Base-by-base conservation (phyloP, 2,888 invertebrate genomes). In the Hemicrepidius hirtus region DNA sequence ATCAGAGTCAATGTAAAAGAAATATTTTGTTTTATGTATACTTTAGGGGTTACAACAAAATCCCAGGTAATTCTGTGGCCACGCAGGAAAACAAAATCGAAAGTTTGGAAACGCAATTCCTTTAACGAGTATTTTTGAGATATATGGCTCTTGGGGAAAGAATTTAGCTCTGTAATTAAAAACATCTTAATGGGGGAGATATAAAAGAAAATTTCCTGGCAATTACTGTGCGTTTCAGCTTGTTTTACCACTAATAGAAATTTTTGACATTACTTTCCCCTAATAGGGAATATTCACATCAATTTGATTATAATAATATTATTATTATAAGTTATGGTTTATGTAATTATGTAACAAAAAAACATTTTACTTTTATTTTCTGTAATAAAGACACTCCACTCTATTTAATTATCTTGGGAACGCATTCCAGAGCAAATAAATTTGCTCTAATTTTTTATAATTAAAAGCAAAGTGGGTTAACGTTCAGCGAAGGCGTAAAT, bases 121-220 rank as follows among this genome's bases (percentile, higher is more conserved):
- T 28, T 37, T 64, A 72, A 72, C 44, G 67, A 67, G 63, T 63
- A 72, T 72, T 72, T 72, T 64, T 63, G 68, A 72, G 63, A 72
- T 72, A 72, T 67, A 72, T 72, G 32, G 63, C 67, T 68, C 55
- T 72, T 67, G 64, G 50, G 68, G 28, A 72, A 71, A 72, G 72
- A 72, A 72, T 72, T 67, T 72, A 68, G 63, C 72, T 59, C 44
- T 32, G 67, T 63, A 72, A 72, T 72, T 72, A 72, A 72, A 72
- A 72, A 67, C 49, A 53, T 67, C 67, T 72, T 68, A 72, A 72
- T 72, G 67, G 59, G 66, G 7, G n/a, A 68, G 63, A 72, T 63
- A 72, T 68, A 72, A 67, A 71, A 68, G 44, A 64, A 67, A 72
- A 72, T 60, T 66, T 67, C 67, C 44, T 68, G 49, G 68, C 44